Evolutionary conservation across 2,797 vertebrate species (phyloP).

Genomic region (Anisognathus igniventris): DNA sequence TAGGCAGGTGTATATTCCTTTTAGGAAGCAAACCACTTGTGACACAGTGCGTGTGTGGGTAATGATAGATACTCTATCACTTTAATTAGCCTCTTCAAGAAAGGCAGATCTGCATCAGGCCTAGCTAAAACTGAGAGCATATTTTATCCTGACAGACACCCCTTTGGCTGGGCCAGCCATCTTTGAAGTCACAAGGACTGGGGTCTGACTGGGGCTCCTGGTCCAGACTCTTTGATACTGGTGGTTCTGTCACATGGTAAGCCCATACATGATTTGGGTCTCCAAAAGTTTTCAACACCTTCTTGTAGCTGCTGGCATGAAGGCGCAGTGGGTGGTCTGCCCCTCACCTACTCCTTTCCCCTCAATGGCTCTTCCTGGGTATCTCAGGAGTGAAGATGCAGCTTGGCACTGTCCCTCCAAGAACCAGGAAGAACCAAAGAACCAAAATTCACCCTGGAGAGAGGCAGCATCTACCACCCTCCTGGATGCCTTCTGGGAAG

Average conservation of each 20-base stretch:
- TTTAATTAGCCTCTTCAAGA: background rate
- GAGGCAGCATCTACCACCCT: background rate
- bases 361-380: rapidly evolving
- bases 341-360: rapidly evolving
- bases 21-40: background rate
- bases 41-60: background rate
- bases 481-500: background rate
- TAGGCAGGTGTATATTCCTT: background rate
- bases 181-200: background rate
- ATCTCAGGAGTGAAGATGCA: background rate
- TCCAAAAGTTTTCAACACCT: background rate
- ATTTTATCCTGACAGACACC: background rate
- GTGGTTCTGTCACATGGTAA: background rate
- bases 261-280: background rate
- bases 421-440: background rate
- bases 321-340: rapidly evolving
- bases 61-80: background rate
- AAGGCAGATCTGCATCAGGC: background rate
- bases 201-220: background rate
- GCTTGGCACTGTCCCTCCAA: rapidly evolving
- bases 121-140: background rate
- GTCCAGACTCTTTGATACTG: rapidly evolving
- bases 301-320: rapidly evolving
- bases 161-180: background rate
- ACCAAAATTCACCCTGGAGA: background rate